Evolutionary conservation across 2,888 invertebrate genomes (phyloP).

Genomic region (Trissoscelio sp.): DNA sequence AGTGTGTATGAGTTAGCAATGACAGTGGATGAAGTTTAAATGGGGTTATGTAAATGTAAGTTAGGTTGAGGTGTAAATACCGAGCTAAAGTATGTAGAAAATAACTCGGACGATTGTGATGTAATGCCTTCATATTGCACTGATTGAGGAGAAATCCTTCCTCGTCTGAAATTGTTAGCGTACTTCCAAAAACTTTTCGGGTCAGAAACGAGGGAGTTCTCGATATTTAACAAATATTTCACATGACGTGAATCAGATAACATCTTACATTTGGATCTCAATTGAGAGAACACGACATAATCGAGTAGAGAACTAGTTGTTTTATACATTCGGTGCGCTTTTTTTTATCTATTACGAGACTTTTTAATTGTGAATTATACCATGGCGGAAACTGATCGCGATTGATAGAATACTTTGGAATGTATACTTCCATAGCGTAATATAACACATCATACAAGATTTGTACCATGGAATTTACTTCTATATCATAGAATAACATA

Average conservation of each 20-base stretch:
- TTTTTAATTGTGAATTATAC: background rate
- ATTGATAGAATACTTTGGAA: background rate
- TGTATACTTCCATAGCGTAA: slow-evolving; percentile 6
- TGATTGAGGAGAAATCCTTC: background rate
- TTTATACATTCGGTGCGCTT: background rate
- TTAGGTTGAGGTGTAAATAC: too few species aligned
- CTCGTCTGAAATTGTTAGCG: background rate
- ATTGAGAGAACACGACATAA: background rate
- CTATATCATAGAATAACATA: background rate
- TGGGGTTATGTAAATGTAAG: too few species aligned
- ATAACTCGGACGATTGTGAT: too few species aligned
- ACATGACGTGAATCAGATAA: background rate
- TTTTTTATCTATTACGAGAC: background rate
- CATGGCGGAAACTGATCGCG: background rate
- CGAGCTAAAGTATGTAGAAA: too few species aligned
- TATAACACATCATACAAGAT: slow-evolving; percentile 16
- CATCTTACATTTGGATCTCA: background rate
- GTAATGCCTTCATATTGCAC: too few species aligned
- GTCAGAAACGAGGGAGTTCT: background rate
- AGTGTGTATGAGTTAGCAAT: too few species aligned
- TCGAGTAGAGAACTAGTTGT: background rate
- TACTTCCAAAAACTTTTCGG: background rate
- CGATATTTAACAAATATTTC: background rate
- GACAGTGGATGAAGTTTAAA: too few species aligned
- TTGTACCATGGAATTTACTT: slow-evolving; percentile 1